Evolutionary conservation across 2,113 vertebrate species (phyloP).

Genomic region (Nesoenas mayeri): DNA sequence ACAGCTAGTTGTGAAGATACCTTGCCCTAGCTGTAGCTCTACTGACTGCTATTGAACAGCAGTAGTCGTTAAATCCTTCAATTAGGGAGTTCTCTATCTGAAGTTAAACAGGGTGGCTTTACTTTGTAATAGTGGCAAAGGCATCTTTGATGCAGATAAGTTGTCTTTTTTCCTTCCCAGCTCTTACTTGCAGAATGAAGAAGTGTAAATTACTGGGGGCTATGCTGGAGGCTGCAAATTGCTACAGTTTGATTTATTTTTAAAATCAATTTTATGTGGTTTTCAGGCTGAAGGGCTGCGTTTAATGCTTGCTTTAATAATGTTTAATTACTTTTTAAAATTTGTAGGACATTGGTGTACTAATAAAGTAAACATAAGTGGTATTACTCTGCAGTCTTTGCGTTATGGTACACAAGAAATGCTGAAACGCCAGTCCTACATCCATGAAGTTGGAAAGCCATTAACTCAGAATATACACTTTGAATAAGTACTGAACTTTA

Average conservation of each 20-base stretch:
- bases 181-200: conserved; percentile 42
- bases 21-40: conserved; percentile 37
- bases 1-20: conserved; percentile 53
- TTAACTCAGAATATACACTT: conserved; percentile 82
- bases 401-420: conserved; percentile 76
- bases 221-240: conserved; percentile 29
- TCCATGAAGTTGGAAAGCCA: conserved; percentile 74
- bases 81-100: conserved; percentile 5
- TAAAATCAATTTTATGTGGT: conserved; percentile 55
- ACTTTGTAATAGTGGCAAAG: conserved; percentile 20
- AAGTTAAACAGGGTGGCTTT: conserved; percentile 32
- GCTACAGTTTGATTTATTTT: conserved; percentile 63
- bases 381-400: conserved; percentile 64
- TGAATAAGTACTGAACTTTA: conserved; percentile 71
- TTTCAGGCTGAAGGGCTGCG: conserved; percentile 61
- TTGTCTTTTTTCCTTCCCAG: background rate
- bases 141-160: conserved; percentile 32
- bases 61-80: conserved; percentile 19
- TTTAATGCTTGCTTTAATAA: conserved; percentile 69
- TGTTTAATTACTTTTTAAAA: conserved; percentile 62
- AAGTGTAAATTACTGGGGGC: conserved; percentile 29
- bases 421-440: conserved; percentile 79
- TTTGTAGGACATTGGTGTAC: conserved; percentile 64
- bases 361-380: conserved; percentile 62
- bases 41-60: conserved; percentile 42